Evolutionary conservation across 2,113 vertebrate species (phyloP), one percentile per base, ranked within the genome.

Genomic region (Macrotus californicus): DNA sequence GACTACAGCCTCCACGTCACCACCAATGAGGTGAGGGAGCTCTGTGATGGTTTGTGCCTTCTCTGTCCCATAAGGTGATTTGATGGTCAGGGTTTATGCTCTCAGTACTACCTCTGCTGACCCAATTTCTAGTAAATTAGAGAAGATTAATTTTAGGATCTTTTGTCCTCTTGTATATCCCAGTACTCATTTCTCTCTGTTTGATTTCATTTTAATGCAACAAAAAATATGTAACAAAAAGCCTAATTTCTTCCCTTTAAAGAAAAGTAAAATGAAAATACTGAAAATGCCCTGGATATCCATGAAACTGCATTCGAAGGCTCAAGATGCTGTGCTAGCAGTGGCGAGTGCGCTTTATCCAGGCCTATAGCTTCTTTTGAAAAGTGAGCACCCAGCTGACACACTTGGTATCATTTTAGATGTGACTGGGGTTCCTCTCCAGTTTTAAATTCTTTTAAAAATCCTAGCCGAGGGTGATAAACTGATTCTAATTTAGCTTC

Each of bases 381-480:
- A 94, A 59, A 89, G 70, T 61, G 85, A 88, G 87, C 56, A 88
- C n/a, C 76, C 87, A 88, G 92, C 72, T 87, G 81, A 95, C 59
- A 77, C 0, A 88, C 69, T 97, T 76, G 54, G 92, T 89, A 87
- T 87, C 94, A 92, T 87, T 95, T 97, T 82, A 94, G 84, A 96
- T 73, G 81, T 94, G 82, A 14, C 41, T 73, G 48, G 84, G 93
- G 50, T 96, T 94, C 72, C 76, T 96, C 93, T 94, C 91, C 1
- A 6, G 77, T 94, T 95, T 96, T 80, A 92, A 96, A 92, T 97
- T 97, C 96, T 93, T 72, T 95, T 92, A 92, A 97, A 96, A 93
- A 90, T 96, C 79, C 77, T 94, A 96, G 54, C 81, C 88, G 91
- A 96, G 77, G 67, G 84, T 96, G 92, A 97, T 92, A 96, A 96